Evolutionary conservation across 2,113 vertebrate species (phyloP).

Genomic region (Crotalus helleri): DNA sequence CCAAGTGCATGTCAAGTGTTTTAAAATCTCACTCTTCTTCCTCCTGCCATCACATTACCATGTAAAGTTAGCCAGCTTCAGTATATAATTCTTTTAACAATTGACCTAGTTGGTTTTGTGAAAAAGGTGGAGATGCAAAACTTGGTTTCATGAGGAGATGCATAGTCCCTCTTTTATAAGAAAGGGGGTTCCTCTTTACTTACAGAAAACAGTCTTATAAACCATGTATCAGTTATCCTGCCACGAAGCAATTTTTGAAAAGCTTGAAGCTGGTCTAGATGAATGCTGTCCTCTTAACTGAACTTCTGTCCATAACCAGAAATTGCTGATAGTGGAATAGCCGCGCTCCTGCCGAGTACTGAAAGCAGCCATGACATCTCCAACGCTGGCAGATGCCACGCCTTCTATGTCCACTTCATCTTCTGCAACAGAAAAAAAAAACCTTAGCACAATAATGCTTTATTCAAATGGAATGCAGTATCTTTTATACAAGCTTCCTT

Average conservation of each 20-base stretch:
- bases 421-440: slow-evolving; percentile 68
- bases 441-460: not conserved
- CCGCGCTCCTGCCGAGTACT: slow-evolving; percentile 80
- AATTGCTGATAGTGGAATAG: slow-evolving; percentile 77
- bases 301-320: slow-evolving; percentile 56
- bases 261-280: not conserved
- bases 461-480: not conserved
- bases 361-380: slow-evolving; percentile 70
- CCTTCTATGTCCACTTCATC: slow-evolving; percentile 90
- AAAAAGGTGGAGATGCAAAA: not conserved
- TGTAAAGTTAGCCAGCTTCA: not conserved
- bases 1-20: not conserved
- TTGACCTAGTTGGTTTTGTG: not conserved
- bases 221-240: not conserved
- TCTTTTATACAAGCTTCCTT: not conserved
- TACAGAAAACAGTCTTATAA: not conserved
- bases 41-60: no score
- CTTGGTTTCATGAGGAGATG: not conserved
- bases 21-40: not conserved
- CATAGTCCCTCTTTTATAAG: not conserved
- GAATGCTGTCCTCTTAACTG: not conserved
- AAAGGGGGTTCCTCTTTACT: not conserved
- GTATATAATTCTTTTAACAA: not conserved
- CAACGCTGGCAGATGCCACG: slow-evolving; percentile 72
- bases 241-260: not conserved